Evolutionary conservation across 2,888 invertebrate genomes (phyloP), one percentile per base, ranked within the genome.

Genomic region (Xestobium rufovillosum): DNA sequence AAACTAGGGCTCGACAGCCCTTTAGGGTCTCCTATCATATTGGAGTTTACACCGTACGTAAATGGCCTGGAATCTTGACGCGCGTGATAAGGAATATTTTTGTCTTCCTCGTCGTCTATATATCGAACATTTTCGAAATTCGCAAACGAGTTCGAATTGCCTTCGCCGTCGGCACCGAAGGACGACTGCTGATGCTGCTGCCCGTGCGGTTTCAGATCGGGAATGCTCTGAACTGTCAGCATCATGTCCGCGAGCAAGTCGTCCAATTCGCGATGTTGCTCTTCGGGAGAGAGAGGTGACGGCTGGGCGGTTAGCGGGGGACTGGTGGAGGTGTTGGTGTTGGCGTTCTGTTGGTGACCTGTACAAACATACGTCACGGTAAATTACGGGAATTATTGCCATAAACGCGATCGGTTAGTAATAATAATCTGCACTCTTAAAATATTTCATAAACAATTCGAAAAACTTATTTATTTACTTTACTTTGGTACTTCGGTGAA

Each of bases 81-180:
- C 58, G 90, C 89, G 80, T 91, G 90, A 69, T 91, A 91, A 52
- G 91, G 90, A 63, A 88, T 87, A 63, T 79, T 75, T 47, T 72
- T 72, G 48, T 71, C 71, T 36, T 61, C 60, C 39, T 56, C 55
- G 33, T 62, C 61, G 61, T 66, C 64, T 52, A 66, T 65, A 55
- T 54, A 63, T 36, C 63, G 57, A 40, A 65, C 59, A 55, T 60
- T 59, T n/a, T n/a, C n/a, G n/a, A n/a, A n/a, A n/a, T n/a, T n/a
- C n/a, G n/a, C n/a, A n/a, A n/a, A n/a, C n/a, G n/a, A n/a, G n/a
- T n/a, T n/a, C n/a, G n/a, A n/a, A n/a, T n/a, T n/a, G n/a, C n/a
- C n/a, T n/a, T n/a, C n/a, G n/a, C n/a, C n/a, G 38, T 63, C 65
- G 46, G 59, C 48, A 34, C 53, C 51, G 47, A 60, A 55, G 33